Evolutionary conservation across 2,113 vertebrate species (phyloP).

Genomic region (Tiliqua scincoides): DNA sequence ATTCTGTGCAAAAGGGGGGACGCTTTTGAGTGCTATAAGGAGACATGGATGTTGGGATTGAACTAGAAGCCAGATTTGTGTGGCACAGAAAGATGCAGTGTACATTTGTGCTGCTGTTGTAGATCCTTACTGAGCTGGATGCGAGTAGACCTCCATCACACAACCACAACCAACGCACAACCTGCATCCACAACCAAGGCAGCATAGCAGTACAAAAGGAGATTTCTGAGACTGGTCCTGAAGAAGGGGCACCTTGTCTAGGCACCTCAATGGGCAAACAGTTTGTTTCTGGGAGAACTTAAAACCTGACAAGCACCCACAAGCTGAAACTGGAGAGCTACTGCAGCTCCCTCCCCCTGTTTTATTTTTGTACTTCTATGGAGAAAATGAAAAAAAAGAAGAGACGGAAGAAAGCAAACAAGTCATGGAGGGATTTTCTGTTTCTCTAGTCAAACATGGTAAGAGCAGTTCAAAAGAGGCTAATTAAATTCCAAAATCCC

Average conservation of each 20-base stretch:
- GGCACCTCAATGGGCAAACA: neutral
- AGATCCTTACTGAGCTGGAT: neutral
- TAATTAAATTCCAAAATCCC: slow-evolving; percentile 75
- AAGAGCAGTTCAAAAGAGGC: slow-evolving; percentile 72
- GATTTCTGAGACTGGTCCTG: neutral
- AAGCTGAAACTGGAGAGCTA: slow-evolving; percentile 20
- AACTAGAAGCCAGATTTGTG: fast-evolving
- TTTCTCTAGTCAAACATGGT: slow-evolving; percentile 68
- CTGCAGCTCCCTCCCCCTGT: slow-evolving; percentile 24
- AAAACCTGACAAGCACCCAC: slow-evolving; percentile 36
- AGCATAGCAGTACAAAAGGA: fast-evolving
- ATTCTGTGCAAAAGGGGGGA: neutral
- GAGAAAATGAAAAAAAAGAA: neutral
- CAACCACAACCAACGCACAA: fast-evolving
- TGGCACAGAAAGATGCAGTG: neutral
- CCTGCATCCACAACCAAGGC: fast-evolving
- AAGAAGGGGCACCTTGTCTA: fast-evolving
- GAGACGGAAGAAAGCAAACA: slow-evolving; percentile 56
- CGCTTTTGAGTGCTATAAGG: neutral
- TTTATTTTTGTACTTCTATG: slow-evolving; percentile 58
- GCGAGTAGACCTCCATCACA: fast-evolving
- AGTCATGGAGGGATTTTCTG: slow-evolving; percentile 70
- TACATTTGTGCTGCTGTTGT: neutral
- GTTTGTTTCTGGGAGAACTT: neutral
- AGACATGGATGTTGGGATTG: fast-evolving